Base-by-base conservation (phyloP, 2,113 vertebrate species). In the Geococcyx californianus region DNA sequence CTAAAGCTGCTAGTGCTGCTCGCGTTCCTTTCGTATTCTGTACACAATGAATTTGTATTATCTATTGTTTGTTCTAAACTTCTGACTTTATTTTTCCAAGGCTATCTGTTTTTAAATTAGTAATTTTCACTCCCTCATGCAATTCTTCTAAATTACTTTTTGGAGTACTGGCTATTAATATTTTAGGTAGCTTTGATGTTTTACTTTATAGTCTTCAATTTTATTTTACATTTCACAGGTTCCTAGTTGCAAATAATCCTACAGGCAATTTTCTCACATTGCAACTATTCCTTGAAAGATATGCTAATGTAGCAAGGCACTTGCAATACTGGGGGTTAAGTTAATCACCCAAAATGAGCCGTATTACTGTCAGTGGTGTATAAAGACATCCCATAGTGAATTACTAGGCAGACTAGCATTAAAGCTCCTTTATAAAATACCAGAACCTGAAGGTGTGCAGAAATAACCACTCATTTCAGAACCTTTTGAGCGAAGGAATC, bases 211-310 rank as follows among this genome's bases (percentile, higher is more conserved):
- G 94, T 98, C 96, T 97, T 98, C 97, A 96, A 97, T 98, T 98
- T 98, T 98, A 97, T 97, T 98, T 98, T 97, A 98, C 97, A 98
- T 98, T 98, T 98, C 98, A 98, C 98, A 98, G 96, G 96, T 98
- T 98, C 69, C 97, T 97, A 95, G 98, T 95, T 96, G 97, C 97
- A 98, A 98, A 98, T 98, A 98, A 97, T 98, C 97, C 97, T 98
- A 97, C 94, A 92, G 97, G 97, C 98, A 98, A 97, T 98, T 98
- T 98, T 98, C 97, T 98, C 96, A 96, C 96, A 97, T 97, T 98
- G 97, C 97, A 98, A 97, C 97, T 97, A 97, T 97, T 97, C 94
- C 97, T 98, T 98, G 97, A 98, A 98, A 98, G 96, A 97, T 98
- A 98, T 97, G 97, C 91, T 98, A 98, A 98, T 98, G 72, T 88